Base-by-base conservation (phyloP, 2,113 vertebrate genomes). In the Scopus umbretta region DNA sequence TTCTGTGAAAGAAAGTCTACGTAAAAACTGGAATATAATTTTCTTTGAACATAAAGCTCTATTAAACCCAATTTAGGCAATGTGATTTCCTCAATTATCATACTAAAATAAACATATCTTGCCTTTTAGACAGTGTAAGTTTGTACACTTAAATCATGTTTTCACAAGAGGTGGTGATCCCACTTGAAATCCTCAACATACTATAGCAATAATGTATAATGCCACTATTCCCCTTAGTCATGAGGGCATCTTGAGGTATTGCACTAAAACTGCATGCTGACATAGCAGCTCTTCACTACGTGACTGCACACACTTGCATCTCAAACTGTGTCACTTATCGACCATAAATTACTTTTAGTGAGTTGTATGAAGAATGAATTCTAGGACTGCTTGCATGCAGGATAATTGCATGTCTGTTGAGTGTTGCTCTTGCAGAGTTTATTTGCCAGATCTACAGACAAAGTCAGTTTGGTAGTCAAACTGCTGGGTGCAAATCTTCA, bases 51-150 rank as follows among this genome's bases (percentile, higher is more conserved):
- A 61, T 63, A 74, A 80, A 84, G 45, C 50, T 55, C 15, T 47
- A 10, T 49, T 65, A n/a, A n/a, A n/a, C 29, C 10, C 6, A 0
- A 0, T 14, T 43, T 34, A 62, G 72, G 53, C 49, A 62, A 42
- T 5, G 9, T 0, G 1, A 52, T 45, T 2, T 0, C 29, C 66
- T 82, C 86, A 17, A 0, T n/a, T 21, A 17, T 29, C 32, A 6
- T 11, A 36, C 40, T 34, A 10, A 76, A 58, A 50, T 45, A 66
- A 86, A 86, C 11, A 1, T 38, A 16, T 13, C 43, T 70, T 15
- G 36, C 16, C 2, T 0, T 42, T 7, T 4, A 38, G 10, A 38
- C 25, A 40, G 27, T 25, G 10, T 40, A 20, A 83, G 34, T 21
- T 47, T 53, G 26, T 40, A 19, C 49, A 38, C 53, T 42, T 53